Percentiles rank a stretch among this genome's conserved stretches.
Conservation (phyloP, 2,797 vertebrate genomes). For the Fringilla coelebs region DNA sequence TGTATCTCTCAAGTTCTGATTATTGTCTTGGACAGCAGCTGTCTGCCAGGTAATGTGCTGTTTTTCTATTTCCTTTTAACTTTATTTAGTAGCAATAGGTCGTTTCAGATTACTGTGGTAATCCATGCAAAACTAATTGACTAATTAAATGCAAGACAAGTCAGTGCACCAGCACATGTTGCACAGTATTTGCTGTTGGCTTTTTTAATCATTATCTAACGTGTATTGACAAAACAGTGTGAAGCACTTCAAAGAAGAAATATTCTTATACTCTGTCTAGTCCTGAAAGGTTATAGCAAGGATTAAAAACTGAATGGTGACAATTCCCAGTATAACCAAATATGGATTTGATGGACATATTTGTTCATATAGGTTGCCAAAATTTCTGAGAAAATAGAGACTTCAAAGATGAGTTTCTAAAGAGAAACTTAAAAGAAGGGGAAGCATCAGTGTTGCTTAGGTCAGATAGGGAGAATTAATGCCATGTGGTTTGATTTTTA, state of each 20-base stretch:
- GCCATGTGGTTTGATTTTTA: not conserved
- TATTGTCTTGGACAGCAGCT: conserved; percentile 50
- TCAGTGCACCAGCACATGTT: not conserved
- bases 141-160: conserved; percentile 49
- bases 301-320: not conserved
- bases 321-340: not conserved
- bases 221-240: not conserved
- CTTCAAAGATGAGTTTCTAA: not conserved
- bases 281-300: not conserved
- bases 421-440: not conserved
- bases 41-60: conserved; percentile 56
- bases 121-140: conserved; percentile 40
- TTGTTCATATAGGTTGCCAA: not conserved
- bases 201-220: conserved; percentile 38
- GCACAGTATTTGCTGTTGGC: not conserved
- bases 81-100: not conserved
- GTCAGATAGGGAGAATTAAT: not conserved
- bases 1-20: not conserved
- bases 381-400: not conserved
- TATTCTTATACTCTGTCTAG: not conserved
- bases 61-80: conserved; percentile 26
- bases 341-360: not conserved
- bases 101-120: conserved; percentile 11
- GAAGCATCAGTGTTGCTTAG: not conserved
- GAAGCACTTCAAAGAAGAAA: not conserved